Conservation (phyloP, 2,797 vertebrate species). For the Leptodactylus fallax region DNA sequence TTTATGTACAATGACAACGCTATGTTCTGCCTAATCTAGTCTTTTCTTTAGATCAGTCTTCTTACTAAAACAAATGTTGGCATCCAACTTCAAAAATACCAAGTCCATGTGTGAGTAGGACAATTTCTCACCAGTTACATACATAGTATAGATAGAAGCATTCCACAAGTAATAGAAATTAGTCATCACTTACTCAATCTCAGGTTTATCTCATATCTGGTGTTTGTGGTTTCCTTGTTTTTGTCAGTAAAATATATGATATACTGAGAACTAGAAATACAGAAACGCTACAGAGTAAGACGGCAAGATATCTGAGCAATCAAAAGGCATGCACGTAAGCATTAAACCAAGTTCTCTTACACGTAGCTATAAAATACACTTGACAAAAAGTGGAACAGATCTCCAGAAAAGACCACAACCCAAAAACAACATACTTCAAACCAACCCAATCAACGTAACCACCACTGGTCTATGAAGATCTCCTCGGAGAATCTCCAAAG, state of each 20-base stretch:
- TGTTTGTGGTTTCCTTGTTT: slow-evolving; percentile 4
- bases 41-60: background rate
- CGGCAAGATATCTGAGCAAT: background rate
- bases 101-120: background rate
- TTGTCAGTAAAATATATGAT: background rate
- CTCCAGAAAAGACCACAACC: too few relatives aligned
- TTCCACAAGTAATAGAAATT: background rate
- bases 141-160: background rate
- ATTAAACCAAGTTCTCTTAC: too few relatives aligned
- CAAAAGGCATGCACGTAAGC: background rate
- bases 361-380: too few relatives aligned
- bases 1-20: background rate
- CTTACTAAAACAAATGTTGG: background rate
- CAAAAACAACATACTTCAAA: background rate
- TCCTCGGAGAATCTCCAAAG: background rate
- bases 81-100: too few relatives aligned
- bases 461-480: background rate
- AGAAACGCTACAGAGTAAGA: background rate
- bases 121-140: background rate
- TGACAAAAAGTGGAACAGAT: too few relatives aligned
- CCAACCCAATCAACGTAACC: background rate
- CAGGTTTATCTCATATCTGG: background rate
- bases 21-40: background rate
- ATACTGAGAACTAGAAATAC: background rate
- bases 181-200: background rate